Evolutionary conservation across 2,888 invertebrate species (phyloP).

Genomic region (Odontothrips loti): DNA sequence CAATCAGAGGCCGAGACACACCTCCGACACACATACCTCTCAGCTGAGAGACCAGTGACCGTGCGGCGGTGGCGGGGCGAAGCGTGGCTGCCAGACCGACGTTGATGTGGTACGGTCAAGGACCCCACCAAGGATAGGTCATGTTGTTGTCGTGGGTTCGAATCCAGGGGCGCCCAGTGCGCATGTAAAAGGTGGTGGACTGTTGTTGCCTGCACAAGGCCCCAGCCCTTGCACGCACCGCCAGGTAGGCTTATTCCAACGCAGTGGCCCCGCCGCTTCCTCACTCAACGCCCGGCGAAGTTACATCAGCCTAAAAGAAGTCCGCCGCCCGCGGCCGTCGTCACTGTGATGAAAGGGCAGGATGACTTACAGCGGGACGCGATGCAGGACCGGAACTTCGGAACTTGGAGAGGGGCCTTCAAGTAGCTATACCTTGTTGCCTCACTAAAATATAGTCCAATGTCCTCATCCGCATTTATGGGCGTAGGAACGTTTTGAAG

Average conservation of each 20-base stretch:
- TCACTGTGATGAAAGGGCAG: no score
- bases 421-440: no score
- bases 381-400: no score
- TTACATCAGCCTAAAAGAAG: constrained; percentile 1
- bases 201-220: background rate
- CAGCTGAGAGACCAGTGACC: background rate
- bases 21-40: background rate
- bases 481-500: no score
- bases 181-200: no score
- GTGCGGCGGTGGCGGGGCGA: background rate
- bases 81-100: background rate
- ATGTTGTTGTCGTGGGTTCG: no score
- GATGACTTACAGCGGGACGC: no score
- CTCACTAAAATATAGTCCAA: no score
- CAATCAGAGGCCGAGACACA: constrained; percentile 14
- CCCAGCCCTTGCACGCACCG: background rate
- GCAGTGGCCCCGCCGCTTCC: background rate
- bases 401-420: no score
- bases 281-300: background rate
- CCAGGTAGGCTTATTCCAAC: background rate
- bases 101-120: background rate
- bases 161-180: no score
- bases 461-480: no score
- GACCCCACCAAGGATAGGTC: background rate
- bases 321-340: background rate